Evolutionary conservation across 2,888 invertebrate genomes (phyloP), one percentile per base, ranked within the genome.

Genomic region (Sminthurides aquaticus): DNA sequence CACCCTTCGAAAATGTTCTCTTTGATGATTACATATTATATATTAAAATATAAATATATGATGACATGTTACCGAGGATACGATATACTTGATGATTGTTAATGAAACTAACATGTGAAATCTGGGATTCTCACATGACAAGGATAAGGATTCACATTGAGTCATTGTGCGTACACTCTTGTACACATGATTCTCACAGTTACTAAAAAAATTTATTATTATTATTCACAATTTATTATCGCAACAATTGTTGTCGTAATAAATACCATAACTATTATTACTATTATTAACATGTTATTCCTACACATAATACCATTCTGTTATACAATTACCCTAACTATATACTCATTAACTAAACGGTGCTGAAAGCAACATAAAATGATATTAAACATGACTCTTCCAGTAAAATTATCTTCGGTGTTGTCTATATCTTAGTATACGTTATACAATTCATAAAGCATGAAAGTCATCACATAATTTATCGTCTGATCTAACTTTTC

Each of bases 321-420:
- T 34, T 5, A 11, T 34, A 34, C 43, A 11, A 34, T 34, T 34
- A 34, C 43, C 43, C 43, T 34, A 34, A 52, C 22, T 52, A 52
- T 52, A 52, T 52, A 52, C 52, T 52, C 52, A 52, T 52, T 52
- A 52, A 59, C 59, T 43, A 34, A 59, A 62, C 55, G 64, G 64
- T 64, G 64, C 64, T 64, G 64, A 64, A 59, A 26, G 59, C 58
- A 28, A 59, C 58, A 59, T 59, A 52, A 62, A 57, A 64, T 64
- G 64, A 64, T 64, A 64, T 64, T 64, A 64, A 64, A 64, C 58
- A 58, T 52, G 58, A 64, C 27, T 64, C 64, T 64, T 64, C 64
- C 64, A 64, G 52, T 20, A 52, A 52, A 52, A 52, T 15, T 15
- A 52, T 52, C 5, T 52, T 52, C 43, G 5, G 43, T 34, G 8